A percentile compares a stretch with the other conserved stretches of the same genome.
These are phyloP conservation scores for Drosophila biarmipes DNA, from an alignment of 1,140 invertebrate genomes.

Conservation along the genomic window DNA sequence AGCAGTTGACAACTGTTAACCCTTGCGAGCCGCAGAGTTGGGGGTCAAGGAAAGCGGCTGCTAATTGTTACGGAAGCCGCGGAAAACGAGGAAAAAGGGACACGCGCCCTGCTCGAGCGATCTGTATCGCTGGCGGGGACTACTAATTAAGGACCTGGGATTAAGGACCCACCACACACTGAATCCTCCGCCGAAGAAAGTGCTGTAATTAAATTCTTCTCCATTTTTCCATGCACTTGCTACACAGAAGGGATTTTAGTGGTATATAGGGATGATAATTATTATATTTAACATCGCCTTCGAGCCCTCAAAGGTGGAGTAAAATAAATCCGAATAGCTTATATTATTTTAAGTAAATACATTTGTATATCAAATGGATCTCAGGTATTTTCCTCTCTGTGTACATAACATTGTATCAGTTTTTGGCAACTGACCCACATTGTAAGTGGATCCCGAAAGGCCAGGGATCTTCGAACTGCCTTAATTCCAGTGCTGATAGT, in stretches of 20 bases:
- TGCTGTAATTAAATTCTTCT: conserved; percentile 27
- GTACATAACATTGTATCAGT: conserved; percentile 16
- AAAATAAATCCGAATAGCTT: too few species aligned
- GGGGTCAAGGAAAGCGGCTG: conserved; percentile 12
- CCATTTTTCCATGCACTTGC: neutral
- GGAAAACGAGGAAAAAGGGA: conserved; percentile 20
- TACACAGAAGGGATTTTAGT: neutral
- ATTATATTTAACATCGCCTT: too few species aligned
- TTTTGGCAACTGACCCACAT: conserved; percentile 15
- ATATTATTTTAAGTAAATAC: too few species aligned
- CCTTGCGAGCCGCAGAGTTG: conserved; percentile 33
- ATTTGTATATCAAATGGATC: neutral
- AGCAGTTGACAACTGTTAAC: conserved; percentile 54
- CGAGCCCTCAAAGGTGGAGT: too few species aligned
- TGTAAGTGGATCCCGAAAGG: conserved; percentile 51
- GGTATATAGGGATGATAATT: too few species aligned
- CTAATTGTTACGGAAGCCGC: conserved; percentile 39
- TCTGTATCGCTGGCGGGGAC: conserved; percentile 13
- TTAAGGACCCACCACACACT: conserved; percentile 45
- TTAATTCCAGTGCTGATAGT: conserved; percentile 71
- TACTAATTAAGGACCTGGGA: conserved; percentile 43
- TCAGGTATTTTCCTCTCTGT: neutral
- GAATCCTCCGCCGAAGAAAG: neutral
- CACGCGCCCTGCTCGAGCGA: conserved; percentile 33
- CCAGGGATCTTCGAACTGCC: conserved; percentile 3